Evolutionary conservation across 2,113 vertebrate genomes (phyloP).

Genomic region (Paraplagusia blochii): DNA sequence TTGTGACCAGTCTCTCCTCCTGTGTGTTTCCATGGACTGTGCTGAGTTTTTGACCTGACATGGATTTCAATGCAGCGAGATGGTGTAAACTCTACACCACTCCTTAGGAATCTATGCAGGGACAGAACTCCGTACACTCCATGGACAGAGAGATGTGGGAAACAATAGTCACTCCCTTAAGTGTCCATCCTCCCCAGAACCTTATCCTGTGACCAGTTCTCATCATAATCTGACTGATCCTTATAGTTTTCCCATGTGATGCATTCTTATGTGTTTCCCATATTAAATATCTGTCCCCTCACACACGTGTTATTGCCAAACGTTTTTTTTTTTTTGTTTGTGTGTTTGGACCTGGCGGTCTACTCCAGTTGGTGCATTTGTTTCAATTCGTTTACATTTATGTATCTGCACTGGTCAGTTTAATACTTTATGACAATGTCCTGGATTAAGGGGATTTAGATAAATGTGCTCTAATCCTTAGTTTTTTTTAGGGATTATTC

Average conservation of each 20-base stretch:
- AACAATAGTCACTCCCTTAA: constrained; percentile 40
- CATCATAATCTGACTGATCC: constrained; percentile 11
- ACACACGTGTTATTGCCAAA: constrained; percentile 6
- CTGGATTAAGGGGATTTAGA: constrained; percentile 2
- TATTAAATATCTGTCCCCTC: constrained; percentile 17
- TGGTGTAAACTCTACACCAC: constrained; percentile 9
- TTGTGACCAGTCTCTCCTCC: constrained; percentile 22
- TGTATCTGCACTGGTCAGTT: background rate
- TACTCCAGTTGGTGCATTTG: background rate
- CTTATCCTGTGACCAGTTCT: constrained; percentile 19
- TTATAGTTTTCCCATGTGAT: constrained; percentile 37
- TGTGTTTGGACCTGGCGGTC: constrained; percentile 35
- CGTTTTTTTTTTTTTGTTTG: constrained; percentile 35
- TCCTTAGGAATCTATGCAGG: constrained; percentile 22
- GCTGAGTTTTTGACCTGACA: constrained; percentile 29
- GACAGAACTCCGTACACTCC: constrained; percentile 22
- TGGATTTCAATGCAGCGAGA: constrained; percentile 18
- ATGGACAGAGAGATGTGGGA: constrained; percentile 35
- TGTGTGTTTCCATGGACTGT: constrained; percentile 11
- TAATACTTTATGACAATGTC: background rate
- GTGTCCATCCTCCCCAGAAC: constrained; percentile 29
- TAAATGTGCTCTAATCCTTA: background rate
- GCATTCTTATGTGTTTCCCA: background rate
- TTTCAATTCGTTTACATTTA: too few relatives aligned
- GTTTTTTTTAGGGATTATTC: background rate